Percentiles rank a stretch among this genome's conserved stretches.
These are phyloP conservation scores for Hoplostethus mediterraneus DNA, from an alignment of 2,797 vertebrate species.

Conservation along the genomic window DNA sequence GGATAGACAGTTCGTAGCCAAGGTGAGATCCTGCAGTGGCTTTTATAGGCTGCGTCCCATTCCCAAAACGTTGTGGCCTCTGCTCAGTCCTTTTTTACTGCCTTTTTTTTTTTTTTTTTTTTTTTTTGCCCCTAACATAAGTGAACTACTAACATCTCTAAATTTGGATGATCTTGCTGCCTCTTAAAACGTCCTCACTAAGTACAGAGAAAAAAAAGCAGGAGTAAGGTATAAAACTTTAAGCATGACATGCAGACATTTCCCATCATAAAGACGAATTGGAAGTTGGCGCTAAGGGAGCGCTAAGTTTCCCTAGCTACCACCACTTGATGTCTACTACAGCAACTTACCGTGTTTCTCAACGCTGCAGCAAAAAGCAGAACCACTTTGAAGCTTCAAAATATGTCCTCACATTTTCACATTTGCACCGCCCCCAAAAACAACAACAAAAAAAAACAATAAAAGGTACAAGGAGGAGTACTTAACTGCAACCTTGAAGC, in stretches of 20 bases:
- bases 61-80: constrained; percentile 1
- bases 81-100: neutral
- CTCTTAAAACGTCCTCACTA: constrained; percentile 8
- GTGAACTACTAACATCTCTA: neutral
- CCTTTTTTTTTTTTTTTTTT: constrained; percentile 1
- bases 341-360: constrained; percentile 45
- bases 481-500: constrained; percentile 68
- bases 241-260: constrained; percentile 26
- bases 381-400: constrained; percentile 45
- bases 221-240: constrained; percentile 17
- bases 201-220: constrained; percentile 1
- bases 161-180: constrained; percentile 17
- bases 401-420: constrained; percentile 51
- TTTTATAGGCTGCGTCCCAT: constrained; percentile 19
- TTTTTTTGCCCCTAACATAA: constrained; percentile 9
- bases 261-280: constrained; percentile 14
- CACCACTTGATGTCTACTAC: constrained; percentile 29
- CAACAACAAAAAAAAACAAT: neutral
- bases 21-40: constrained; percentile 84
- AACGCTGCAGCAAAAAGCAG: constrained; percentile 34
- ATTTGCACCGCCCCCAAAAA: constrained; percentile 37
- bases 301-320: constrained; percentile 21
- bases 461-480: constrained; percentile 50
- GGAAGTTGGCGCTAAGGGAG: neutral
- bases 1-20: constrained; percentile 97